Evolutionary conservation across 2,797 vertebrate genomes (phyloP).

Genomic region (Halcyon smyrnensis): DNA sequence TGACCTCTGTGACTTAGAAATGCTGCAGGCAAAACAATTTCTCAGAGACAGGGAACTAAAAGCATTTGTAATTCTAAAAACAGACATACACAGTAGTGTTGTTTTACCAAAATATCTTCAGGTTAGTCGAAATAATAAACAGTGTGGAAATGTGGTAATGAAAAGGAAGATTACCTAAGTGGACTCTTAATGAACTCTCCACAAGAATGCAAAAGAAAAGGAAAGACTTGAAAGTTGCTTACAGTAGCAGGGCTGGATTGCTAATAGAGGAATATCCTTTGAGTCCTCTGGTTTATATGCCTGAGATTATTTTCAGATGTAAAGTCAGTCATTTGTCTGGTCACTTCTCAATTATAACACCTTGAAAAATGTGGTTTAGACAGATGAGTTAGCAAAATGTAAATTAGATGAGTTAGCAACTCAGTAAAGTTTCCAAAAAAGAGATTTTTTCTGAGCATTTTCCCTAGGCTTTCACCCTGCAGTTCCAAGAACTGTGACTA

Average conservation of each 20-base stretch:
- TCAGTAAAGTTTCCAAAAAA: background rate
- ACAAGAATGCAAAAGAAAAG: background rate
- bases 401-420: background rate
- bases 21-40: background rate
- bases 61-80: background rate
- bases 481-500: background rate
- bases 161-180: background rate
- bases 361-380: background rate
- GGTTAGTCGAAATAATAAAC: background rate
- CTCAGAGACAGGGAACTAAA: background rate
- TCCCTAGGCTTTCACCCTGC: background rate
- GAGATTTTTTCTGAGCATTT: background rate
- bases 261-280: background rate
- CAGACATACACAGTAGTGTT: accelerated
- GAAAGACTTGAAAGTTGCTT: background rate
- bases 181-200: background rate
- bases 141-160: background rate
- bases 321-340: background rate
- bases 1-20: background rate
- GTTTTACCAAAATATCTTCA: background rate
- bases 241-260: background rate
- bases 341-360: background rate
- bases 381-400: background rate
- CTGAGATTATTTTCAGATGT: background rate
- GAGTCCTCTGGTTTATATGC: background rate